A percentile compares a stretch with the other conserved stretches of the same genome.
Evolutionary conservation across 2,113 vertebrate genomes (phyloP).

Genomic region (Calyptommatus sinebrachiatus): DNA sequence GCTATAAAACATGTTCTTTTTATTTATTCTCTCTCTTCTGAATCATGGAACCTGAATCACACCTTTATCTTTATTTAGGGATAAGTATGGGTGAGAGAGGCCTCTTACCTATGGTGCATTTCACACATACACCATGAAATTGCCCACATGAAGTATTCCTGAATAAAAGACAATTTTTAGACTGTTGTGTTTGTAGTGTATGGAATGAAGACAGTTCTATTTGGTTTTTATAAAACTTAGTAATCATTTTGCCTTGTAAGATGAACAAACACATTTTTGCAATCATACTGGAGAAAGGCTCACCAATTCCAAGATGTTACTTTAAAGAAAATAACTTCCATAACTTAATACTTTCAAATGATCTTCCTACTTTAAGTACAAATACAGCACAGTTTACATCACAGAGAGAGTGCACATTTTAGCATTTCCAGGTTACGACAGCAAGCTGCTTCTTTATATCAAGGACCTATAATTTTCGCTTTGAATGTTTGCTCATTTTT

Average conservation of each 20-base stretch:
- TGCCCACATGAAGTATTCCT: conserved; percentile 4
- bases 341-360: conserved; percentile 43
- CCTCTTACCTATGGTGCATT: background rate
- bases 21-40: conserved; percentile 27
- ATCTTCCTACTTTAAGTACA: conserved; percentile 32
- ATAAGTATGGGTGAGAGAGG: background rate
- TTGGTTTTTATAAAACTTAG: conserved; percentile 57
- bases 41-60: conserved; percentile 37
- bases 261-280: conserved; percentile 59
- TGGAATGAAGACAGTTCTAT: conserved; percentile 46
- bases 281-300: conserved; percentile 43
- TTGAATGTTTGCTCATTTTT: conserved; percentile 37
- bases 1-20: conserved; percentile 30
- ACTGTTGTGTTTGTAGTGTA: conserved; percentile 61
- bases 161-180: conserved; percentile 35
- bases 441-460: conserved; percentile 18
- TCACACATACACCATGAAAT: conserved; percentile 10
- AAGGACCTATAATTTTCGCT: conserved; percentile 24
- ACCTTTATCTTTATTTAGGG: conserved; percentile 17
- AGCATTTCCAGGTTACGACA: conserved; percentile 34
- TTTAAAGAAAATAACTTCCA: conserved; percentile 55
- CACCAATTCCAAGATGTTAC: conserved; percentile 44
- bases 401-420: conserved; percentile 21
- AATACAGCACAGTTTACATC: conserved; percentile 35
- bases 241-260: conserved; percentile 62